Conservation (phyloP, 1,140 invertebrate species). For the Leptopilina boulardi region DNA sequence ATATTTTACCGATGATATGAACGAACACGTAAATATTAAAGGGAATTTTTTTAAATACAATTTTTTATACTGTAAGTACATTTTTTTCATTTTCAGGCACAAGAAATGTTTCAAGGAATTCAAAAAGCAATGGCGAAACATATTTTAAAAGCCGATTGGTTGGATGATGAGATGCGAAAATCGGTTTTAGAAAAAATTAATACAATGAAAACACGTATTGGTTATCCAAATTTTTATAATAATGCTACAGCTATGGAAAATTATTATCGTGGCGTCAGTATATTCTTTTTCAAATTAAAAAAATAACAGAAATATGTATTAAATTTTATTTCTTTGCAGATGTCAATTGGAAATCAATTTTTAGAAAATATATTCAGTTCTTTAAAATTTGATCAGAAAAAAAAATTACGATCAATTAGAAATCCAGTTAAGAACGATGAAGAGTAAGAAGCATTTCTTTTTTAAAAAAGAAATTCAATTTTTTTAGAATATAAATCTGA, state of each 20-base stretch:
- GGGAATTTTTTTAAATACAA: not conserved
- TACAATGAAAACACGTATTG: constrained; percentile 7
- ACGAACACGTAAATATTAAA: not conserved
- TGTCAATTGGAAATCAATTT: not conserved
- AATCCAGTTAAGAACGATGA: not conserved
- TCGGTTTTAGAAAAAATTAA: not conserved
- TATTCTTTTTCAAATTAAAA: not conserved
- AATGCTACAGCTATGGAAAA: not conserved
- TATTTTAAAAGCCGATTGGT: not conserved
- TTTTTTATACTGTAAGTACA: not conserved
- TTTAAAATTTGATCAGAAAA: not conserved
- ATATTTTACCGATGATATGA: constrained; percentile 1
- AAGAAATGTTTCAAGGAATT: not conserved
- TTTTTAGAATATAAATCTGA: not conserved
- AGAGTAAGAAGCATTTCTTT: not conserved
- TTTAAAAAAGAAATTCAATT: no score
- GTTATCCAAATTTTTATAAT: constrained; percentile 14
- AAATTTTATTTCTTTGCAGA: not conserved
- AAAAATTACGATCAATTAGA: not conserved
- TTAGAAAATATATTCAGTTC: constrained; percentile 19
- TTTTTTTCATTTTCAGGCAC: not conserved
- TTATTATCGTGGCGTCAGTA: constrained; percentile 11
- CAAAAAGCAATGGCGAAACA: constrained; percentile 8
- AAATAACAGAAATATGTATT: not conserved
- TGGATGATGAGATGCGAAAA: not conserved